phyloP scores from a whole-genome alignment of 2,888 invertebrate genomes.

The Lycophotia porphyrea region DNA sequence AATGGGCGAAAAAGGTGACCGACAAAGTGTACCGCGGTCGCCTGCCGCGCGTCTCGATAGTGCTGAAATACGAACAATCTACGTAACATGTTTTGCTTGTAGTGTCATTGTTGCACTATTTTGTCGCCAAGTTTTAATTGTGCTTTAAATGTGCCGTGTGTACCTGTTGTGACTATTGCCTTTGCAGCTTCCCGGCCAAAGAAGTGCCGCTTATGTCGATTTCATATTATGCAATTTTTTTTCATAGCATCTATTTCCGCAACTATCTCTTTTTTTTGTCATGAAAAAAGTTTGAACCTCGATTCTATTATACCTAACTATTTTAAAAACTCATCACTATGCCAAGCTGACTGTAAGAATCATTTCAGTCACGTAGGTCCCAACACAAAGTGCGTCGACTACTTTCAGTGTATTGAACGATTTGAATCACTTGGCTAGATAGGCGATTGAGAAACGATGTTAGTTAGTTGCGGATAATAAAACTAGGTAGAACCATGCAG shows the following conservation, averaged over 20 bases:
- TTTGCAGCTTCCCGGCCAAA: constrained; percentile 52
- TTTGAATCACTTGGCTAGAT: constrained; percentile 29
- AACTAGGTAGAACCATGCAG: constrained; percentile 2
- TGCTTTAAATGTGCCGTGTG: constrained; percentile 73
- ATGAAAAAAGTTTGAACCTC: constrained; percentile 5
- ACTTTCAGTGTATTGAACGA: constrained; percentile 33
- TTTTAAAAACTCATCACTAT: constrained; percentile 2
- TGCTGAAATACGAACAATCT: constrained; percentile 87
- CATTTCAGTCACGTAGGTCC: constrained; percentile 12
- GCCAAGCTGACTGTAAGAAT: constrained; percentile 17
- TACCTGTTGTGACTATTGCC: constrained; percentile 69
- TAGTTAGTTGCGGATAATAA: constrained; percentile 31
- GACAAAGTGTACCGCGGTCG: constrained; percentile 81
- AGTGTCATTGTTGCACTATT: constrained; percentile 81
- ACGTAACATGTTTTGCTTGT: constrained; percentile 86
- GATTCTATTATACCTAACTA: constrained; percentile 22
- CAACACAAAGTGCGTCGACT: constrained; percentile 6
- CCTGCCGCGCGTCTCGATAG: constrained; percentile 83
- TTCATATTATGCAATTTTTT: constrained; percentile 42
- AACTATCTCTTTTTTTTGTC: constrained; percentile 39
- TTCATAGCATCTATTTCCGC: constrained; percentile 33
- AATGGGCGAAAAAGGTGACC: constrained; percentile 69
- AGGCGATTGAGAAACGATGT: constrained; percentile 17
- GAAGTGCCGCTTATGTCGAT: constrained; percentile 49
- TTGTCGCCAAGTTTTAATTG: constrained; percentile 80